Evolutionary conservation across 2,888 invertebrate genomes (phyloP).

Genomic region (Taenaris catops): DNA sequence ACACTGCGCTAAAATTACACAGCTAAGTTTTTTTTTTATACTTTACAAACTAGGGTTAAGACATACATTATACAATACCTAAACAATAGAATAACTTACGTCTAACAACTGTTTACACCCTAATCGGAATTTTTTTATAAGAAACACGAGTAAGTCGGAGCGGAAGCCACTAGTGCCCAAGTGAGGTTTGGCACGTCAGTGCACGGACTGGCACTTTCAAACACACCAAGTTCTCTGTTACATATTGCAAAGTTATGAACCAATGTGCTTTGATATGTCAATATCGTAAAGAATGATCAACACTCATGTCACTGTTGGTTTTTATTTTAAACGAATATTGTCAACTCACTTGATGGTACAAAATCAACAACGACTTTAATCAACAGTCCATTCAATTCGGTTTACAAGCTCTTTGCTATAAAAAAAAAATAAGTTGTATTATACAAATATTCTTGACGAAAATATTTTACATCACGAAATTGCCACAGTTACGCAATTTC

Average conservation of each 20-base stretch:
- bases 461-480: too few relatives aligned
- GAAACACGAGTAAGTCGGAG: slow-evolving; percentile 29
- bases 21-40: slow-evolving; percentile 43
- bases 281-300: slow-evolving; percentile 27
- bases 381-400: too few relatives aligned
- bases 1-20: slow-evolving; percentile 61
- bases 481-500: too few relatives aligned
- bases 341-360: slow-evolving; percentile 30
- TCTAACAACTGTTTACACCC: slow-evolving; percentile 63
- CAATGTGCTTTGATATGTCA: slow-evolving; percentile 41
- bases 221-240: neutral
- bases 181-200: slow-evolving; percentile 51
- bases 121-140: slow-evolving; percentile 61
- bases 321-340: slow-evolving; percentile 25
- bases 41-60: slow-evolving; percentile 62
- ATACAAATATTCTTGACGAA: too few relatives aligned
- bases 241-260: slow-evolving; percentile 8
- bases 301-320: slow-evolving; percentile 9
- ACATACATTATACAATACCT: slow-evolving; percentile 68
- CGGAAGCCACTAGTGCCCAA: slow-evolving; percentile 40
- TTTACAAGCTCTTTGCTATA: slow-evolving; percentile 31
- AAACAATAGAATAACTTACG: slow-evolving; percentile 71
- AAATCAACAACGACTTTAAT: slow-evolving; percentile 6
- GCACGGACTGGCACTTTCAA: slow-evolving; percentile 3
- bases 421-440: too few relatives aligned